Percentiles rank a stretch among this genome's conserved stretches.
Evolutionary conservation across 2,888 invertebrate species (phyloP).

Genomic region (Calameuta pallipes): DNA sequence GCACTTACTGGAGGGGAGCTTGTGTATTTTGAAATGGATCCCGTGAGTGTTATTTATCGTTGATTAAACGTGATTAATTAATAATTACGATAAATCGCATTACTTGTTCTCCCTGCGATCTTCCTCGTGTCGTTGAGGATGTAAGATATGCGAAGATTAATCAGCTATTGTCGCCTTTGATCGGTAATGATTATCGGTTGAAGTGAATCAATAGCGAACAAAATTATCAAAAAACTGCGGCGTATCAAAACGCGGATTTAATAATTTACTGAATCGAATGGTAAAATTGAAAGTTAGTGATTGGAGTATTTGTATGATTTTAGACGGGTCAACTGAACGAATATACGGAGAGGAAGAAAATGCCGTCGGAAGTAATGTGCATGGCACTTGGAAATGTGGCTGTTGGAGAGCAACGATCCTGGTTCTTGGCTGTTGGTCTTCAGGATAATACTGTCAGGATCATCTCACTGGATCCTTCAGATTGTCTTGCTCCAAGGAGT

Average conservation of each 20-base stretch:
- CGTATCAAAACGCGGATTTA: background rate
- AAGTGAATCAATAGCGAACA: constrained; percentile 22
- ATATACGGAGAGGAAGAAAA: constrained; percentile 96
- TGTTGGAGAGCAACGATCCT: constrained; percentile 92
- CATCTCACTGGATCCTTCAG: constrained; percentile 95
- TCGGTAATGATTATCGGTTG: constrained; percentile 28
- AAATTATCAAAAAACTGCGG: background rate
- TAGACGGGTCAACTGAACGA: constrained; percentile 98
- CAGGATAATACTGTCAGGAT: constrained; percentile 97
- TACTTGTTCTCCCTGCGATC: constrained; percentile 56
- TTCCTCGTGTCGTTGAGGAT: constrained; percentile 43
- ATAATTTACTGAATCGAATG: background rate
- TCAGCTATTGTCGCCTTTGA: constrained; percentile 63
- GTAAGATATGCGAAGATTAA: constrained; percentile 57
- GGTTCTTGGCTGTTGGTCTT: constrained; percentile 96
- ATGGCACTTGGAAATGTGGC: constrained; percentile 98
- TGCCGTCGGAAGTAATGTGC: constrained; percentile 97
- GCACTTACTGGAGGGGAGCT: constrained; percentile 97
- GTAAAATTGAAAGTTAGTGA: background rate
- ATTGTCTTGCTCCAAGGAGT: constrained; percentile 93
- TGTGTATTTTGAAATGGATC: constrained; percentile 99
- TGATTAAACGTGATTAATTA: background rate
- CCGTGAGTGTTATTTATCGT: constrained; percentile 75
- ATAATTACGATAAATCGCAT: constrained; percentile 39
- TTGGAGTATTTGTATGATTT: constrained; percentile 39